Base-by-base conservation (phyloP, 2,888 invertebrate genomes). In the Drosophila lacicola region DNA sequence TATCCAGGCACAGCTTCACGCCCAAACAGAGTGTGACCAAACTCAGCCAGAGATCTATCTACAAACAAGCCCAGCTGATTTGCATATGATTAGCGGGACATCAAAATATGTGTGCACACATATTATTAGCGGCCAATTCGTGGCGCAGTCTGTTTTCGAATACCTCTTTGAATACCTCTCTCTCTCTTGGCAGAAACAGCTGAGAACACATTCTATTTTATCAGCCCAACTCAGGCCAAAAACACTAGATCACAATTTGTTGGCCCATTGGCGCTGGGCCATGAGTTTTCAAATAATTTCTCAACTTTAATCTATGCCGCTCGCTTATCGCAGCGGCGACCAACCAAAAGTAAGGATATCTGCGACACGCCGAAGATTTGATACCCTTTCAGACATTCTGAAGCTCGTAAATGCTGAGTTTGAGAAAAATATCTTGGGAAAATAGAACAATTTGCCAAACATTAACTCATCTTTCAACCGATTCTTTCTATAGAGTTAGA, bases 81-180 rank as follows among this genome's bases (percentile, higher is more conserved):
- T 63, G 68, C 82, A 70, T 70, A 33, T 58, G 73, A 74, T 79
- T 79, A 74, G 56, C 54, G 63, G 56, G 45, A 58, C 46, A 51
- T 47, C 8, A 29, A 63, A 62, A 62, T 47, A 50, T 60, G 67
- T 69, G 66, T 51, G 25, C 70, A 45, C 63, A 76, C 17, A 17
- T 60, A 66, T 62, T 64, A 76, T 80, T 79, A 79, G 58, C 82
- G 65, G 58, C 34, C 51, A 63, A 67, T 70, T 51, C 46, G 54
- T 37, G 47, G 13, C 39, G 33, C 53, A 6, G 55, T 34, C 58
- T 74, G 58, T 41, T 55, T 45, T 37, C 42, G 29, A 10, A 11
- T 29, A 29, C 8, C 2, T 29, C 8, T 29, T 8, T 8, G 1
- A 8, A 25, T 8, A 37, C 4, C 14, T 8, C 21, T 25, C n/a